Evolutionary conservation across 2,888 invertebrate species (phyloP), one percentile per base, ranked within the genome.

Genomic region (Eudemis profundana): DNA sequence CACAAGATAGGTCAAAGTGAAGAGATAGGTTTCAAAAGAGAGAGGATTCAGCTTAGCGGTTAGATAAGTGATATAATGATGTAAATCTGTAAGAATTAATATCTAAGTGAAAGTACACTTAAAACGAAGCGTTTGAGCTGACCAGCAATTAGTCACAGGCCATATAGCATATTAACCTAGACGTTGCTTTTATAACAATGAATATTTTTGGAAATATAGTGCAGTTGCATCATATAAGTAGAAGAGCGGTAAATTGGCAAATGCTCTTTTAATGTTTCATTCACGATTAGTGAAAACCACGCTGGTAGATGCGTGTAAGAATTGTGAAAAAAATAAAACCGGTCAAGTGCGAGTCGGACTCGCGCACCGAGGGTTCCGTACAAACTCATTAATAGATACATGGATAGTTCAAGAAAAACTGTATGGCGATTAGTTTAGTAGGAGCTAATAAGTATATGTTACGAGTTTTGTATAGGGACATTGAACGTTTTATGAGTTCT

Each of bases 101-200:
- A 3, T 21, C n/a, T 17, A 1, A 21, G 46, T 46, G 46, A 46
- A 46, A n/a, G 21, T 46, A 19, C 19, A 19, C n/a, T 38, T 21
- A 5, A 53, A 21, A 57, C 29, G 33, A 29, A 19, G 38, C 12
- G 36, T 27, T 49, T 38, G 38, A 38, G 15, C 23, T 49, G 36
- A 12, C 42, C 15, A 12, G 42, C 59, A 27, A 49, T 60, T 60
- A 60, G 17, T 38, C 23, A n/a, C 59, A 60, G 36, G 14, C 23
- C 47, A 59, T 46, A 21, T 10, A 40, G 36, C 7, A n/a, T 21
- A 21, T 19, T 27, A 54, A n/a, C 40, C 15, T 40, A 27, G 40
- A 54, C 10, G 14, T 10, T 12, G 23, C 40, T 12, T 51, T 33
- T 12, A 33, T 40, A 53, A 53, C 40, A 53, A 40, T 54, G 38